Conservation (phyloP, 2,113 vertebrate genomes). For the Myodes glareolus region DNA sequence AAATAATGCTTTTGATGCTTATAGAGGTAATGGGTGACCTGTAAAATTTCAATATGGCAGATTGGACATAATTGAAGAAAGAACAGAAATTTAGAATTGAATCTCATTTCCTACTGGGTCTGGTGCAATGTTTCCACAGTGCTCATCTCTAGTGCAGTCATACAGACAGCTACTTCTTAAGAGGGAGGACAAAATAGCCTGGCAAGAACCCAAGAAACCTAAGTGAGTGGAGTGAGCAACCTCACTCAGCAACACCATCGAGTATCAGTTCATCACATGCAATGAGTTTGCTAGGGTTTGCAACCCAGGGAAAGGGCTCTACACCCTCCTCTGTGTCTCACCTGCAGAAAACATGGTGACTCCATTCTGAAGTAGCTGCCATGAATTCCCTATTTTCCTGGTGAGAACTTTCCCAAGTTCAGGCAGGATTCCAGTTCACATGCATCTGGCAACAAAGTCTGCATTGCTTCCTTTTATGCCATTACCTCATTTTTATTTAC, state of each 20-base stretch:
- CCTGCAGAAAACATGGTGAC: not conserved
- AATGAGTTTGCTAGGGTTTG: not conserved
- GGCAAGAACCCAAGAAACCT: constrained; percentile 37
- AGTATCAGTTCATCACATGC: not conserved
- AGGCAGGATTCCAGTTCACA: not conserved
- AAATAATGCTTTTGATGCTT: not conserved
- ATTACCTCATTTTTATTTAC: not conserved
- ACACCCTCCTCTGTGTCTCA: not conserved
- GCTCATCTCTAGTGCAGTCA: constrained; percentile 22
- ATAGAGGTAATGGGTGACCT: constrained; percentile 5
- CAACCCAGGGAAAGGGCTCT: not conserved
- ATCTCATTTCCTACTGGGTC: constrained; percentile 8
- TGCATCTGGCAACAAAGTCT: not conserved
- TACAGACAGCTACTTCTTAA: constrained; percentile 31
- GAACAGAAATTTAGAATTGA: constrained; percentile 39
- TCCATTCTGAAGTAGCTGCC: not conserved
- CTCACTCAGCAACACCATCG: not conserved
- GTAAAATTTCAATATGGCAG: constrained; percentile 10
- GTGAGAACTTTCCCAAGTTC: constrained; percentile 3
- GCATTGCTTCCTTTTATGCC: not conserved
- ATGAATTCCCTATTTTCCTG: not conserved
- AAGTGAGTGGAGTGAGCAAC: not conserved
- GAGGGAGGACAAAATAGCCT: constrained; percentile 1
- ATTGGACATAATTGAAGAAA: constrained; percentile 3
- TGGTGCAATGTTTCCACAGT: not conserved